A percentile compares a stretch with the other conserved stretches of the same genome.
These are phyloP conservation scores for Gopherus evgoodei DNA, from an alignment of 2,113 vertebrate genomes.

Conservation along the genomic window DNA sequence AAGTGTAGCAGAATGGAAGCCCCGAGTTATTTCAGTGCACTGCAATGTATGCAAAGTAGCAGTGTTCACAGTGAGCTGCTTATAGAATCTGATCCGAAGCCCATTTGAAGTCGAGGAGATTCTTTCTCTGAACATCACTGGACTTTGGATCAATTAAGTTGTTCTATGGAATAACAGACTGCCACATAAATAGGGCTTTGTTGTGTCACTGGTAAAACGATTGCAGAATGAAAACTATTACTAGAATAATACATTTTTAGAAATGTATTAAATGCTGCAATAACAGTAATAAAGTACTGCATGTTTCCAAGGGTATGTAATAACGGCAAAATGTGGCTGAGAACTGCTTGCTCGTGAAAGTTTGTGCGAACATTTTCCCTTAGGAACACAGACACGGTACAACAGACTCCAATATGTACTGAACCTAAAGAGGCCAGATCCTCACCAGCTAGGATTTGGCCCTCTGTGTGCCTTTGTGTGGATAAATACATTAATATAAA, in stretches of 20 bases:
- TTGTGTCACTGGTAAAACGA: not conserved
- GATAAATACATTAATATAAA: not conserved
- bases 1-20: not conserved
- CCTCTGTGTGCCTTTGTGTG: not conserved
- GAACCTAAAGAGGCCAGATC: not conserved
- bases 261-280: rapidly evolving
- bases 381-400: rapidly evolving
- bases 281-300: not conserved
- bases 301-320: rapidly evolving
- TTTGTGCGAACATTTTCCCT: rapidly evolving
- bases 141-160: not conserved
- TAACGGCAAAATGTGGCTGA: not conserved
- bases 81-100: not conserved
- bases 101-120: not conserved
- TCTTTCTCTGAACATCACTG: not conserved
- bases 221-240: not conserved
- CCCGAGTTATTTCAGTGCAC: not conserved
- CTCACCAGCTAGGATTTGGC: not conserved
- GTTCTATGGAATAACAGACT: not conserved
- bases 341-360: rapidly evolving
- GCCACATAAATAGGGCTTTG: not conserved
- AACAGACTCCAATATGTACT: rapidly evolving
- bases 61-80: not conserved
- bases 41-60: not conserved
- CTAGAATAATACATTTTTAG: not conserved